Evolutionary conservation across 2,797 vertebrate genomes (phyloP).

Genomic region (Coilia nasus): DNA sequence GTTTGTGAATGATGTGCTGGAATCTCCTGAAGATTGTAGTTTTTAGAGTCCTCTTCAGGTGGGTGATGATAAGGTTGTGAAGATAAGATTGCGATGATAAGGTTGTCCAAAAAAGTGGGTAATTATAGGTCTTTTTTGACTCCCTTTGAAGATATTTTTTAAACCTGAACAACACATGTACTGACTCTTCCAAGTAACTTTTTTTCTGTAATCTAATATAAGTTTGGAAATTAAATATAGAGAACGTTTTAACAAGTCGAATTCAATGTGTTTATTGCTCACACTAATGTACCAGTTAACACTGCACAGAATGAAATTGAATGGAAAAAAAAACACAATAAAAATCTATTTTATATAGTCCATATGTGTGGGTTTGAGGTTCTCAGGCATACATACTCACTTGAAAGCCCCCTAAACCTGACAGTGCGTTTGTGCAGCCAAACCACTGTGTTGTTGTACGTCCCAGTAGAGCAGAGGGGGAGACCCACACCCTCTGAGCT

Average conservation of each 20-base stretch:
- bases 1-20: constrained; percentile 70
- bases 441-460: neutral
- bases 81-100: constrained; percentile 60
- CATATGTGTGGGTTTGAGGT: constrained; percentile 33
- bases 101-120: constrained; percentile 67
- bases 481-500: neutral
- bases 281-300: constrained; percentile 54
- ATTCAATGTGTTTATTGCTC: constrained; percentile 67
- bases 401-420: neutral
- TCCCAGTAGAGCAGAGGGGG: neutral
- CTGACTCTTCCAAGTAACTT: constrained; percentile 91
- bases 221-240: constrained; percentile 99
- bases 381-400: neutral
- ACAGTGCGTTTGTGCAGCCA: neutral
- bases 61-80: constrained; percentile 64
- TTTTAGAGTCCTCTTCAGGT: constrained; percentile 77
- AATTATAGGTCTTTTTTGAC: constrained; percentile 78
- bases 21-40: constrained; percentile 72
- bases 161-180: constrained; percentile 84
- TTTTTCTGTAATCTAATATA: constrained; percentile 99
- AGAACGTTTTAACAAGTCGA: constrained; percentile 96
- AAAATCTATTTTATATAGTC: constrained; percentile 53
- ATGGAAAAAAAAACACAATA: constrained; percentile 45
- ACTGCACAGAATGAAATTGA: constrained; percentile 15
- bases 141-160: constrained; percentile 80